Evolutionary conservation across 2,888 invertebrate species (phyloP), one percentile per base, ranked within the genome.

Genomic region (Hemistola chrysoprasaria): DNA sequence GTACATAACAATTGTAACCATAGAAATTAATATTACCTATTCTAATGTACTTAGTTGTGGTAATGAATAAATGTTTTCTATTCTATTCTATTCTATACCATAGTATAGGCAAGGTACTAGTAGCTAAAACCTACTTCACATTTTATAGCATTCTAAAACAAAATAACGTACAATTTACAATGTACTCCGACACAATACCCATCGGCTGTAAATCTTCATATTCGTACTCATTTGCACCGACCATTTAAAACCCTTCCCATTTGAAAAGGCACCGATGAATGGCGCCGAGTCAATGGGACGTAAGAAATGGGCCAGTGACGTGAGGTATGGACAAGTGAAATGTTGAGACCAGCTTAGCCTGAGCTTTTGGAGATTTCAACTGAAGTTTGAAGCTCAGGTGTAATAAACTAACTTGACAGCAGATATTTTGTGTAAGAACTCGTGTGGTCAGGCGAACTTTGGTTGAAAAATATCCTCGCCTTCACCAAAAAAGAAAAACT

Each of bases 291-390:
- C 86, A 86, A 87, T 87, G 85, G 85, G 71, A 81, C 75, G 85
- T 79, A 84, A 85, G 86, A 82, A 84, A 84, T 85, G 75, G 81
- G 83, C 80, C 77, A 80, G 77, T 78, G 78, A 79, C 73, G 78
- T 73, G 71, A 64, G 69, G 67, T 59, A 66, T 55, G 65, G 70
- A 74, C 76, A 76, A 77, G 79, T 76, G 78, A 76, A 75, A 71
- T 62, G 70, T 65, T 73, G 56, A 38, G 40, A 62, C 79, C 73
- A 75, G 56, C 66, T 53, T 74, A 72, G 55, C 41, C 26, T 59
- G 77, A 68, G 52, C 77, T 50, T 62, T 56, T 47, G 56, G 63
- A 62, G 62, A 61, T 67, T 64, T 24, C 38, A 48, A 52, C 52
- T 55, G 48, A 48, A 36, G 40, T 40, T n/a, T 43, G 40, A 53